Evolutionary conservation across 2,888 invertebrate genomes (phyloP).

Genomic region (Plebejus anna): DNA sequence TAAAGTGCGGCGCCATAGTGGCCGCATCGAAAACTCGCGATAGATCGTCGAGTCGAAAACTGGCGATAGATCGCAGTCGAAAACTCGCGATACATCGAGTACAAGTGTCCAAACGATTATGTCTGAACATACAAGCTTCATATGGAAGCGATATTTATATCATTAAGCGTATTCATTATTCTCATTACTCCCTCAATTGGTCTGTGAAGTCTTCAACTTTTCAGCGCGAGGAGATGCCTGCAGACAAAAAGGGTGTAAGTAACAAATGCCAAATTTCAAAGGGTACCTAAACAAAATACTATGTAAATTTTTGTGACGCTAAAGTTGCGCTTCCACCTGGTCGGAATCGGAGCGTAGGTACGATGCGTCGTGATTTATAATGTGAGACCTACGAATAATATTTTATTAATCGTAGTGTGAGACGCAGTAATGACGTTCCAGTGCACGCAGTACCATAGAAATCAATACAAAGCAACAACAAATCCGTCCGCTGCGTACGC

Average conservation of each 20-base stretch:
- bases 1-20: background rate
- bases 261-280: background rate
- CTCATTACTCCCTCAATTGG: constrained; percentile 37
- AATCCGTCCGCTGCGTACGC: no score
- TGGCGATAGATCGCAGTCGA: background rate
- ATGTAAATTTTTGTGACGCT: no score
- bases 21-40: background rate
- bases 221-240: constrained; percentile 55
- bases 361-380: no score
- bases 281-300: no score
- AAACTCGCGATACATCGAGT: background rate
- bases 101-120: background rate
- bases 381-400: no score
- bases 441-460: no score
- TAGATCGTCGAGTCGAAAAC: background rate
- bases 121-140: background rate
- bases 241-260: constrained; percentile 35
- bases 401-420: no score
- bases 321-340: no score
- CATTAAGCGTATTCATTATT: constrained; percentile 28
- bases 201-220: constrained; percentile 39
- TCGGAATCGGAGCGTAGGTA: no score
- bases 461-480: no score
- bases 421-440: no score
- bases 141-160: constrained; percentile 12